phyloP scores from a whole-genome alignment of 2,888 invertebrate genomes.

The Eulithis prunata region DNA sequence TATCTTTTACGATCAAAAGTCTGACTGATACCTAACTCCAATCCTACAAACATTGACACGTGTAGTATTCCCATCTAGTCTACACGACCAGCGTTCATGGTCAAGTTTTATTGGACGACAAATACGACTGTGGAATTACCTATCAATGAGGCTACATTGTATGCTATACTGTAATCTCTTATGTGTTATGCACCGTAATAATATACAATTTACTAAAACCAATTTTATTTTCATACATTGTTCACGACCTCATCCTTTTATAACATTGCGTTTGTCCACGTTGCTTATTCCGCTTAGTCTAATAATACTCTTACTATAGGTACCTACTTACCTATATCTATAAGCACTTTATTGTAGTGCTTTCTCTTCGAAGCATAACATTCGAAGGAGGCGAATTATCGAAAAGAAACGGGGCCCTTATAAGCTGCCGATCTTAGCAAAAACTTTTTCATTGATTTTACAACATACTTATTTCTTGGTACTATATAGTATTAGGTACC shows the following conservation, averaged over 20 bases:
- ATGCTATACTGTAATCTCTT: neutral
- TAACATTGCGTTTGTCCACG: constrained; percentile 4
- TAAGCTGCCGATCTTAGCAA: no score
- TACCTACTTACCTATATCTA: neutral
- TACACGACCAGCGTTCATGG: constrained; percentile 7
- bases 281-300: neutral
- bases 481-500: no score
- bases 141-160: constrained; percentile 7
- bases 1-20: no score
- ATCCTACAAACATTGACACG: neutral
- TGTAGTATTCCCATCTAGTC: neutral
- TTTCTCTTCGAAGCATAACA: no score
- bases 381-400: no score
- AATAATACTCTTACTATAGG: neutral
- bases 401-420: no score
- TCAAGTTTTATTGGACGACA: constrained; percentile 12
- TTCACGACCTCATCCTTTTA: neutral
- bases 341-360: constrained; percentile 24
- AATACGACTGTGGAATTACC: neutral
- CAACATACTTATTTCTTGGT: no score
- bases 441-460: no score
- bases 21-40: no score
- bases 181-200: neutral
- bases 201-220: constrained; percentile 1
- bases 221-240: neutral